phyloP scores from a whole-genome alignment of 2,888 invertebrate species.

The Lysandra coridon region DNA sequence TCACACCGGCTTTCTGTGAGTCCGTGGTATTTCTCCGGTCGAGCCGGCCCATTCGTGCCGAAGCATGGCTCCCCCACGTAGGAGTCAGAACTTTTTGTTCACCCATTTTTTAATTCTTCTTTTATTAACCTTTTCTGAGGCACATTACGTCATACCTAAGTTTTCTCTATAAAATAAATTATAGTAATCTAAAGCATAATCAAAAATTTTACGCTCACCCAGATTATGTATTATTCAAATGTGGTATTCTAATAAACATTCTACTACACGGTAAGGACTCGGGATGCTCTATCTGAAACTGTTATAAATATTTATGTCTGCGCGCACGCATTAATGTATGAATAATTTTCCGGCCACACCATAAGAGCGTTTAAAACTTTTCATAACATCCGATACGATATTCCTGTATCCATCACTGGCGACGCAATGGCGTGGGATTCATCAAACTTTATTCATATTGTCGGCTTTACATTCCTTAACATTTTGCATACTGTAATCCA shows the following conservation, averaged over 20 bases:
- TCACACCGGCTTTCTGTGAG: no score
- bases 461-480: no score
- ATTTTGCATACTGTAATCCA: no score
- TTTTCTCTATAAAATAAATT: not conserved
- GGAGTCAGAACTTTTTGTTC: not conserved
- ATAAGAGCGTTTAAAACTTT: not conserved
- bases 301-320: slow-evolving; percentile 9
- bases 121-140: no score
- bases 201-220: not conserved
- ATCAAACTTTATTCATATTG: no score
- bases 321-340: slow-evolving; percentile 36
- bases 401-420: no score
- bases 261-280: slow-evolving; percentile 10
- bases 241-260: slow-evolving; percentile 12
- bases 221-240: not conserved
- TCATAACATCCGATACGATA: not conserved
- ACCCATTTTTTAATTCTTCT: no score
- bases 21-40: no score
- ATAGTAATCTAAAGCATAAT: not conserved
- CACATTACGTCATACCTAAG: not conserved
- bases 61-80: not conserved
- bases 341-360: slow-evolving; percentile 58
- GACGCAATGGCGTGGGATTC: no score
- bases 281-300: slow-evolving; percentile 22
- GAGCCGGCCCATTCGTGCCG: no score